These are phyloP conservation scores for Apamea crenata DNA, from an alignment of 2,888 invertebrate species.

Conservation along the genomic window DNA sequence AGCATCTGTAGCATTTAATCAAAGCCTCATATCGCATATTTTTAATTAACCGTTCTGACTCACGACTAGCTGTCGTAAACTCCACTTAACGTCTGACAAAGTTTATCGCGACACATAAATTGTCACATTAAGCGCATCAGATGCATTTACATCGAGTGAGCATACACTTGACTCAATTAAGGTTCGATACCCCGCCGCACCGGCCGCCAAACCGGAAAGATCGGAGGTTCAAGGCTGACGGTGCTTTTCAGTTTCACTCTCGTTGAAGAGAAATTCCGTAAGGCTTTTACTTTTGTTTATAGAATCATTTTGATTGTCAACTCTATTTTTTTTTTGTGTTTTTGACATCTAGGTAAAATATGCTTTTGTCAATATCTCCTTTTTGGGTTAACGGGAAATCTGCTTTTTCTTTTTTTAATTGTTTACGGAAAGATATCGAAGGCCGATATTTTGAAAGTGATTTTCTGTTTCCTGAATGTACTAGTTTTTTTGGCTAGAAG, in stretches of 20 bases:
- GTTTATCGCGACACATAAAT: slow-evolving; percentile 59
- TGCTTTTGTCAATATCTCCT: neutral
- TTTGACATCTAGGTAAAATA: neutral
- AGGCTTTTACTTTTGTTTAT: slow-evolving; percentile 51
- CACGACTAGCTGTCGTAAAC: slow-evolving; percentile 44
- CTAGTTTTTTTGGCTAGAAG: slow-evolving; percentile 59
- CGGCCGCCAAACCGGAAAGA: slow-evolving; percentile 69
- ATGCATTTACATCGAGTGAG: slow-evolving; percentile 46
- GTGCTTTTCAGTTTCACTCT: slow-evolving; percentile 64
- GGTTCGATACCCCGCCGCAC: slow-evolving; percentile 66
- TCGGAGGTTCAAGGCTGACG: slow-evolving; percentile 65
- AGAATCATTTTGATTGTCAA: neutral
- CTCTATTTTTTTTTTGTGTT: neutral
- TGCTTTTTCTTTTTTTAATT: slow-evolving; percentile 42
- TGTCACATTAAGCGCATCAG: slow-evolving; percentile 57
- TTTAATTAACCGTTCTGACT: slow-evolving; percentile 54
- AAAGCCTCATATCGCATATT: slow-evolving; percentile 49
- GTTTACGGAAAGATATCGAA: slow-evolving; percentile 62
- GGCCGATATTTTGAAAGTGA: slow-evolving; percentile 54
- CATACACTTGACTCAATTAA: slow-evolving; percentile 71
- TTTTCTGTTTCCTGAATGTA: slow-evolving; percentile 54
- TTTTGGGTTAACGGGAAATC: slow-evolving; percentile 16
- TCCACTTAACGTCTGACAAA: slow-evolving; percentile 29
- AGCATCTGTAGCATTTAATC: slow-evolving; percentile 42
- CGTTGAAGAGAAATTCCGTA: slow-evolving; percentile 53